A percentile compares a stretch with the other conserved stretches of the same genome.
These are phyloP conservation scores for Pantherophis vulpinus DNA, from an alignment of 2,797 vertebrate species.

Conservation along the genomic window DNA sequence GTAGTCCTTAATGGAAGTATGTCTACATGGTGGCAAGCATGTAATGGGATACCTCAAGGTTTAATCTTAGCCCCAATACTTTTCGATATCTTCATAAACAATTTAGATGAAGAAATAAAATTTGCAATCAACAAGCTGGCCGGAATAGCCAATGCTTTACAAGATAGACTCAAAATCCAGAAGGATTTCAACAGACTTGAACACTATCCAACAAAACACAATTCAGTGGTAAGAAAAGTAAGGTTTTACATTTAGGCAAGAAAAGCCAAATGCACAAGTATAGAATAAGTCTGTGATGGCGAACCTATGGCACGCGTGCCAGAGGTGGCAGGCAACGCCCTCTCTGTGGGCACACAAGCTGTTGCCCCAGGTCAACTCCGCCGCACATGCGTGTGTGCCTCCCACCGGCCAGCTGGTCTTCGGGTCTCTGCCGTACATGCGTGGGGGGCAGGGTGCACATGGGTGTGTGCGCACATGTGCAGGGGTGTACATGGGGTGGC, in stretches of 20 bases:
- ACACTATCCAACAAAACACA: background rate
- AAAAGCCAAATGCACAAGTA: background rate
- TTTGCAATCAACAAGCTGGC: background rate
- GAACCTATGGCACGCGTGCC: too few species aligned
- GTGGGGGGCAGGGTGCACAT: too few species aligned
- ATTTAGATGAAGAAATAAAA: background rate
- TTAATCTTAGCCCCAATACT: background rate
- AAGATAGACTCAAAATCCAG: background rate
- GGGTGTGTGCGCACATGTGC: fast-evolving
- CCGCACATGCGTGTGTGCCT: too few species aligned
- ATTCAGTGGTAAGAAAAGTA: background rate
- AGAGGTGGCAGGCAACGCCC: too few species aligned
- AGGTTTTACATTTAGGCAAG: background rate
- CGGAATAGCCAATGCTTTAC: background rate
- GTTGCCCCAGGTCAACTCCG: too few species aligned
- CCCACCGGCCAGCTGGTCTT: too few species aligned
- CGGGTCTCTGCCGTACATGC: too few species aligned
- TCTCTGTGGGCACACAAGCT: too few species aligned
- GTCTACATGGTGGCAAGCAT: background rate
- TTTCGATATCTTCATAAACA: background rate
- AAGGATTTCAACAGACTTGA: background rate
- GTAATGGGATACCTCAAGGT: background rate
- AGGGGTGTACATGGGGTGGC: too few species aligned
- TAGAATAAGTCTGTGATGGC: background rate
- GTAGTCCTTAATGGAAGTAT: background rate